phyloP scores from a whole-genome alignment of 2,113 vertebrate genomes.

The Paedocypris sp. region DNA sequence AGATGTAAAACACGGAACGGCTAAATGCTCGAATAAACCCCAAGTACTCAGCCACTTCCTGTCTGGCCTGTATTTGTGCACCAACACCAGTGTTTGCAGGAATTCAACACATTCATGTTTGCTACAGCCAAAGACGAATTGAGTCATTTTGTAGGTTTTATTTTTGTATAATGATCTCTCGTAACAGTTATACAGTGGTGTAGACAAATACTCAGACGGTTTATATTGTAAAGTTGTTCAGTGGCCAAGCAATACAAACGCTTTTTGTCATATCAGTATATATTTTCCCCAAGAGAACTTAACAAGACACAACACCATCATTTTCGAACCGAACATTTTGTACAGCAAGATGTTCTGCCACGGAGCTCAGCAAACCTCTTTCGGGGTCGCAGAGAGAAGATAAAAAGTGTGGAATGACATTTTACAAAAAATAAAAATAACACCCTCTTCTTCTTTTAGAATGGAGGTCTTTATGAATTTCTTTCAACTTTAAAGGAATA shows the following conservation, averaged over 20 bases:
- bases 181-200: slow-evolving; percentile 53
- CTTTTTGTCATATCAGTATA: slow-evolving; percentile 55
- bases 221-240: slow-evolving; percentile 48
- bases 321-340: not conserved
- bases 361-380: not conserved
- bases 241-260: slow-evolving; percentile 58
- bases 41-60: slow-evolving; percentile 18
- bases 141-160: slow-evolving; percentile 28
- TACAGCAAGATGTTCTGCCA: not conserved
- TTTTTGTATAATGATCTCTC: slow-evolving; percentile 58
- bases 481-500: too few relatives aligned
- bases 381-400: not conserved
- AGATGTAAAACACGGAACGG: slow-evolving; percentile 47
- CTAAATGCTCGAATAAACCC: slow-evolving; percentile 37
- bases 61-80: slow-evolving; percentile 7
- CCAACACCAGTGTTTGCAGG: too few relatives aligned
- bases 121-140: not conserved
- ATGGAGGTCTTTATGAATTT: too few relatives aligned
- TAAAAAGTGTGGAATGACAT: not conserved
- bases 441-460: too few relatives aligned
- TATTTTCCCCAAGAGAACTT: slow-evolving; percentile 7
- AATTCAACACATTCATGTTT: too few relatives aligned
- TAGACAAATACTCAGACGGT: slow-evolving; percentile 44
- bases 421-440: too few relatives aligned
- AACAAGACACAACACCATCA: not conserved